Evolutionary conservation across 2,113 vertebrate genomes (phyloP), one percentile per base, ranked within the genome.

Genomic region (human): DNA sequence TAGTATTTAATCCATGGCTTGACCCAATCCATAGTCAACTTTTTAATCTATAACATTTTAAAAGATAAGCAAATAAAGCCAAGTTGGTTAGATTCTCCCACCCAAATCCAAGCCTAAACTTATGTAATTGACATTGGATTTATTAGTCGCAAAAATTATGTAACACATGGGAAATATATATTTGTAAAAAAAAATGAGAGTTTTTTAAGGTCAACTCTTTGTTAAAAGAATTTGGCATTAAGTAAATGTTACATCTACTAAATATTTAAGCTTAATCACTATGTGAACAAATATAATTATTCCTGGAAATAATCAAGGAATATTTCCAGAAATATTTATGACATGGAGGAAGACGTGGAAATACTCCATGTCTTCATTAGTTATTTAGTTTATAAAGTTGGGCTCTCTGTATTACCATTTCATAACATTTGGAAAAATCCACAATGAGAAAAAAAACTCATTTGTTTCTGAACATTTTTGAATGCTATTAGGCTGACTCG

Each of bases 21-120:
- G 20, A 73, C 9, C 13, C 16, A 93, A 78, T 48, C 7, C 30
- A 57, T 11, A 3, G 22, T n/a, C 40, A 92, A 66, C 17, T 23
- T 94, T 89, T 66, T 81, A 64, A 88, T 88, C 11, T 97, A 89
- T 59, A 57, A 43, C 45, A 45, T 92, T 79, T 88, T 38, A 43
- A 35, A 81, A 87, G 57, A 23, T 52, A 90, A 35, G 18, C 13
- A 86, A 93, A 61, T 75, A 79, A 87, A 64, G 64, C 6, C 2
- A 43, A 84, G 17, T 30, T 55, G 25, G 0, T 92, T 70, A 38
- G 14, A 52, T 82, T 91, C 2, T 88, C 70, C 90, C 20, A 81
- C 27, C 1, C 11, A 91, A 55, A 95, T 38, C 22, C 76, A 97
- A 87, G 8, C 23, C 25, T 87, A 72, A 40, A 1, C 3, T 72